Evolutionary conservation across 2,888 invertebrate species (phyloP).

Genomic region (Diloba caeruleocephala): DNA sequence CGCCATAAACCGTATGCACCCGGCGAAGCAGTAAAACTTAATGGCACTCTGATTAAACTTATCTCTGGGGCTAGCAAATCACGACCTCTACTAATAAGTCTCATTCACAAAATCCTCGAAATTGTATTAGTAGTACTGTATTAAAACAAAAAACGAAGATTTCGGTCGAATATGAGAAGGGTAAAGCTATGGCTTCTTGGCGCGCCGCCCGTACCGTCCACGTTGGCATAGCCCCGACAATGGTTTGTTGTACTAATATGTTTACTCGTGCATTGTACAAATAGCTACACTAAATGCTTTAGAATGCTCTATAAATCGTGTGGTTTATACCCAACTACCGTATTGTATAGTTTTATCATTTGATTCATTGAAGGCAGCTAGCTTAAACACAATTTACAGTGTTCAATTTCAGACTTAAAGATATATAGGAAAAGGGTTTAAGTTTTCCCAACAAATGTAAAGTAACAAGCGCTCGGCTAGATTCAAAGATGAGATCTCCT

Average conservation of each 20-base stretch:
- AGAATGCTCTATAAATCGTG: constrained; percentile 44
- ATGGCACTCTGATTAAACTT: constrained; percentile 88
- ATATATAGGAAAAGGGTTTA: constrained; percentile 28
- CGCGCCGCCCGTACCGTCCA: constrained; percentile 67
- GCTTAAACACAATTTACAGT: constrained; percentile 25
- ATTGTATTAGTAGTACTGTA: constrained; percentile 61
- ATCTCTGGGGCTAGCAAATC: constrained; percentile 79
- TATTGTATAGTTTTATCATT: constrained; percentile 32
- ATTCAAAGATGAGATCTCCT: constrained; percentile 52
- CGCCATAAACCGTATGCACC: constrained; percentile 88
- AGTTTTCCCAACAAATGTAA: constrained; percentile 46
- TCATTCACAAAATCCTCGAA: constrained; percentile 61
- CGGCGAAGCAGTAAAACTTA: constrained; percentile 85
- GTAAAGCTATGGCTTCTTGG: constrained; percentile 69
- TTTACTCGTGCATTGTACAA: constrained; percentile 60
- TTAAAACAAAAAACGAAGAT: constrained; percentile 63
- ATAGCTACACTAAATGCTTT: constrained; percentile 59
- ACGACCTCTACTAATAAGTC: constrained; percentile 77
- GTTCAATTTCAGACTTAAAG: constrained; percentile 14
- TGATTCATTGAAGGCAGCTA: constrained; percentile 37
- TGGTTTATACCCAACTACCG: constrained; percentile 21
- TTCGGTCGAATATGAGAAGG: constrained; percentile 59
- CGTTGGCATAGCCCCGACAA: constrained; percentile 42
- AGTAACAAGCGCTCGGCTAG: constrained; percentile 46
- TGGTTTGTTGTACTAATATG: constrained; percentile 68